These are phyloP conservation scores for Perognathus longimembris DNA, from an alignment of 2,113 vertebrate genomes.

Conservation along the genomic window DNA sequence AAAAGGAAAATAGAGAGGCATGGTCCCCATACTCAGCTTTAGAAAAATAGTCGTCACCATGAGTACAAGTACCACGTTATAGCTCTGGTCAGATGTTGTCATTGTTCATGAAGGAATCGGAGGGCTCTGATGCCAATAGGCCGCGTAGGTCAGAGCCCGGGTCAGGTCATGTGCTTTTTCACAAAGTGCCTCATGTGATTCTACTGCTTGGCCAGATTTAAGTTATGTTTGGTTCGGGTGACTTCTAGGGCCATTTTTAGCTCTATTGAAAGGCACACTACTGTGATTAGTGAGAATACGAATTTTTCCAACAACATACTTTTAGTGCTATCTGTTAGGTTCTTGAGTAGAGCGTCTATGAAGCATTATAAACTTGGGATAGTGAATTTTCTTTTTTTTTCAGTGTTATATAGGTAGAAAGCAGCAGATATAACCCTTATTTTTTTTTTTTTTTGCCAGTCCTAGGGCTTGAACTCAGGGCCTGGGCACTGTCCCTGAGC, in stretches of 20 bases:
- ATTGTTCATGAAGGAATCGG: neutral
- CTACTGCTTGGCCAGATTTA: neutral
- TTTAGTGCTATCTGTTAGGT: neutral
- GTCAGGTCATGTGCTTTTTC: no score
- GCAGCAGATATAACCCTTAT: neutral
- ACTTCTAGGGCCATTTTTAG: neutral
- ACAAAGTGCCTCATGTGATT: neutral
- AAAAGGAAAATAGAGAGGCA: neutral
- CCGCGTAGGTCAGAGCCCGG: neutral
- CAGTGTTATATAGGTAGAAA: neutral
- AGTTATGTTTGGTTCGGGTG: neutral
- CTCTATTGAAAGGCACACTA: neutral
- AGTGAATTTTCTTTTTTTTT: no score
- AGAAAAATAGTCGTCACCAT: neutral
- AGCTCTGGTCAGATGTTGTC: neutral
- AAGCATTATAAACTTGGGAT: neutral
- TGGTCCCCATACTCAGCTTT: neutral
- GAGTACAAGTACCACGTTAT: neutral
- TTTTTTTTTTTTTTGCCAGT: no score
- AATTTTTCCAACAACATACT: neutral
- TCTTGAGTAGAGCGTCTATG: neutral
- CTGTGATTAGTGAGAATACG: neutral
- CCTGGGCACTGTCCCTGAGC: no score
- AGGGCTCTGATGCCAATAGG: neutral
- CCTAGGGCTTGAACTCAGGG: no score